Conservation (phyloP, 2,797 vertebrate species). For the Eospalax fontanierii region DNA sequence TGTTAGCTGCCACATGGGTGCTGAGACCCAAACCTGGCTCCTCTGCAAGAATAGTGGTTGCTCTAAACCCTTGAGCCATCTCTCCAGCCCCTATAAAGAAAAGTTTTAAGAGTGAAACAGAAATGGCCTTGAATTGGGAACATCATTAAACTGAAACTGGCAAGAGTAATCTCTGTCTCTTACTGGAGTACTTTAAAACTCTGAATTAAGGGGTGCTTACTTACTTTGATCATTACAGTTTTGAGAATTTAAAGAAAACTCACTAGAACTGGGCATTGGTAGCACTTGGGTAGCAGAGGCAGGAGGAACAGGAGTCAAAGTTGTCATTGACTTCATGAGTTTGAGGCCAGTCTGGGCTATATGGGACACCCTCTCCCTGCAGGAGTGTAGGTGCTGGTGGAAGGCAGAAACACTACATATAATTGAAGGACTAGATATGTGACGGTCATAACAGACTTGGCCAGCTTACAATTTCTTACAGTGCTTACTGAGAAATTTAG, state of each 20-base stretch:
- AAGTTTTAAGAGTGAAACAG: constrained; percentile 19
- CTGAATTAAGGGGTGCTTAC: neutral
- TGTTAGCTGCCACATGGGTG: no score
- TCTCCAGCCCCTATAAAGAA: neutral
- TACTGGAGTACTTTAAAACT: constrained; percentile 18
- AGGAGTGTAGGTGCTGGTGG: no score
- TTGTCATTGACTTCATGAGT: neutral
- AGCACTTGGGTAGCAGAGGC: neutral
- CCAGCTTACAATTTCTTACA: neutral
- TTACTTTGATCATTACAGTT: neutral
- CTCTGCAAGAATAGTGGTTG: no score
- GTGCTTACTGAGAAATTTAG: neutral
- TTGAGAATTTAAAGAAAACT: neutral
- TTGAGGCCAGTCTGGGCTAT: neutral
- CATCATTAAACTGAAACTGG: neutral
- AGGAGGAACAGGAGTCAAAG: neutral
- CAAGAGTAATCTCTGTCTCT: neutral
- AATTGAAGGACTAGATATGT: neutral
- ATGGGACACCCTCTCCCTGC: neutral
- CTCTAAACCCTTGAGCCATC: no score
- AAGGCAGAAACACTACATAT: neutral
- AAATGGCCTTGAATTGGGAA: neutral
- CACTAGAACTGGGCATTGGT: neutral
- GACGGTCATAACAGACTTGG: neutral
- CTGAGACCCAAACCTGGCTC: no score